A percentile compares a stretch with the other conserved stretches of the same genome.
Evolutionary conservation across 2,113 vertebrate genomes (phyloP).

Genomic region (Cavia aperea): DNA sequence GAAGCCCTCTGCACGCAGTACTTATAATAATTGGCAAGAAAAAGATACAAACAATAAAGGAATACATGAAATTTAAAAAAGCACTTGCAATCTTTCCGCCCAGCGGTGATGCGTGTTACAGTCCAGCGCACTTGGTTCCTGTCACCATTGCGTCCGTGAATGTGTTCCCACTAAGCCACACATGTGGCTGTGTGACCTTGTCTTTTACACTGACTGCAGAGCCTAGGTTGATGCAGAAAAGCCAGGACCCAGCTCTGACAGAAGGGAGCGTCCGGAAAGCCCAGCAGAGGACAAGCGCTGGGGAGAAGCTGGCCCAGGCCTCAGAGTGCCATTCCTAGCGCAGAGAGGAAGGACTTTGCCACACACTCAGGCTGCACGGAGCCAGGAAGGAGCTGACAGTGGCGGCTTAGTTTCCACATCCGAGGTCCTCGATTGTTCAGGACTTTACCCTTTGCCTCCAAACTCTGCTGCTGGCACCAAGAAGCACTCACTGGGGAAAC

Average conservation of each 20-base stretch:
- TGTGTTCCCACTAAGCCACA: neutral
- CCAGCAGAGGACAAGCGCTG: neutral
- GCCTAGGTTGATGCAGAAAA: neutral
- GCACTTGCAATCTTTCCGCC: neutral
- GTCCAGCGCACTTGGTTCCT: neutral
- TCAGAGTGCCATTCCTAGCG: neutral
- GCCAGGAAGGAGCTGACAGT: slow-evolving; percentile 41
- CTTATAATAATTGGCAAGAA: neutral
- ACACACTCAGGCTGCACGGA: neutral
- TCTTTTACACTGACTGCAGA: neutral
- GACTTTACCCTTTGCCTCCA: slow-evolving; percentile 40
- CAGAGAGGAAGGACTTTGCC: neutral
- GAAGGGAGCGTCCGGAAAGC: neutral
- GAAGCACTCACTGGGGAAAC: slow-evolving; percentile 62
- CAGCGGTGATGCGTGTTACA: neutral
- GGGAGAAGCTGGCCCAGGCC: neutral
- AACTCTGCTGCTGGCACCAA: slow-evolving; percentile 18
- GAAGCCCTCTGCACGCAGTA: neutral
- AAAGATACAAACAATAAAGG: neutral
- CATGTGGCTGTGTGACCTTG: neutral
- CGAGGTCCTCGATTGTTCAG: slow-evolving; percentile 49
- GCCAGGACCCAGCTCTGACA: neutral
- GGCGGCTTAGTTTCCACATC: slow-evolving; percentile 26
- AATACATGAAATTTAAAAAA: neutral
- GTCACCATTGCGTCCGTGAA: neutral